Evolutionary conservation across 2,113 vertebrate genomes (phyloP).

Genomic region (Hippocampus guttulatus): DNA sequence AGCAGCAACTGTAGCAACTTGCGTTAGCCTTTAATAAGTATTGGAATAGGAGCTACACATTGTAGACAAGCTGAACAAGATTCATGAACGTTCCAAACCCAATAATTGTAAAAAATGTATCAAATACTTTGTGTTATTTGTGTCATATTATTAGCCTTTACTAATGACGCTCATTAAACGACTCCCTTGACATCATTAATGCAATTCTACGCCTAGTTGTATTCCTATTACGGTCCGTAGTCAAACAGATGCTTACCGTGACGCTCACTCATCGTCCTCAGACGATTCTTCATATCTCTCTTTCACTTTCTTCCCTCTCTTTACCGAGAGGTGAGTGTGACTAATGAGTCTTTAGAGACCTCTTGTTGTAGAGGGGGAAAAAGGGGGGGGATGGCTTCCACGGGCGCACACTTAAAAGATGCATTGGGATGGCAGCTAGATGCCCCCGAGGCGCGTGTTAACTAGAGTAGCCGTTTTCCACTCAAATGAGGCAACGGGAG

Average conservation of each 20-base stretch:
- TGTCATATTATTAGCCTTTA: neutral
- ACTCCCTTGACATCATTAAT: slow-evolving; percentile 3
- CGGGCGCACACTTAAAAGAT: slow-evolving; percentile 58
- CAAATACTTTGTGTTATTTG: neutral
- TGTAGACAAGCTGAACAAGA: neutral
- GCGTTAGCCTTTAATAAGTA: neutral
- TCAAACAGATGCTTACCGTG: slow-evolving; percentile 11
- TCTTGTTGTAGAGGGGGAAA: slow-evolving; percentile 55
- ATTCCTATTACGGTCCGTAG: neutral
- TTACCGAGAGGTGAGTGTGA: slow-evolving; percentile 64
- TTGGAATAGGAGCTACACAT: neutral
- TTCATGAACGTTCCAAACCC: neutral
- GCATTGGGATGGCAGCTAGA: slow-evolving; percentile 56
- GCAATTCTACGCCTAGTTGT: neutral
- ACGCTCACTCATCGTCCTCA: slow-evolving; percentile 19
- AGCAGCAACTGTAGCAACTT: neutral
- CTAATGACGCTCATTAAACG: slow-evolving; percentile 7
- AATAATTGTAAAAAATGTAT: neutral
- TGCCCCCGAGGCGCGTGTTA: slow-evolving; percentile 64
- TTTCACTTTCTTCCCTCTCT: slow-evolving; percentile 28
- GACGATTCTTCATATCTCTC: slow-evolving; percentile 11
- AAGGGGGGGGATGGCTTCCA: slow-evolving; percentile 48
- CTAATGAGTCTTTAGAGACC: slow-evolving; percentile 69
- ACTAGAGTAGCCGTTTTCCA: slow-evolving; percentile 65
- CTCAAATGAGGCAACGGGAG: slow-evolving; percentile 57